Conservation (phyloP, 2,113 vertebrate genomes). For the Saimiri boliviensis region DNA sequence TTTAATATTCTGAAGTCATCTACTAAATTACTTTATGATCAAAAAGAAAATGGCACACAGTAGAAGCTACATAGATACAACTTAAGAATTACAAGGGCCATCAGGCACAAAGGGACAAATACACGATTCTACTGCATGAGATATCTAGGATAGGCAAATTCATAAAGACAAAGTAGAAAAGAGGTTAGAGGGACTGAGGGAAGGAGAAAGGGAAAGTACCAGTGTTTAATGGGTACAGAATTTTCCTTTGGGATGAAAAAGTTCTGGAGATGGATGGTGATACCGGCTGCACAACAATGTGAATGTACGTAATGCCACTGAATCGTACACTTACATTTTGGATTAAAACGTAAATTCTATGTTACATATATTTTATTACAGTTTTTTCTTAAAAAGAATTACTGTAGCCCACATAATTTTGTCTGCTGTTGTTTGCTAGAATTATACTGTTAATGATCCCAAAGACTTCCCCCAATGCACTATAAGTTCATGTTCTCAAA, state of each 20-base stretch:
- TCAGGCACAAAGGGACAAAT: background rate
- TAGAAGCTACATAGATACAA: slow-evolving; percentile 17
- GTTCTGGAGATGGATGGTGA: background rate
- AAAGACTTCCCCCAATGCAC: background rate
- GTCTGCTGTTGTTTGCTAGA: background rate
- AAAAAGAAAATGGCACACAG: slow-evolving; percentile 40
- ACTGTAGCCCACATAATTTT: background rate
- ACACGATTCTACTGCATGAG: background rate
- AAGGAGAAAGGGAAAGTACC: too few relatives aligned
- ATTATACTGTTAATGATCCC: background rate
- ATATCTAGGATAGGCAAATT: slow-evolving; percentile 15
- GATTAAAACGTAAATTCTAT: background rate
- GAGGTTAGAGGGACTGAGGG: background rate
- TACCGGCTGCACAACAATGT: background rate
- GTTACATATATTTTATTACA: background rate
- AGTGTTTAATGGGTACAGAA: background rate
- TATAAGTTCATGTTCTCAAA: slow-evolving; percentile 38
- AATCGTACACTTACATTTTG: background rate
- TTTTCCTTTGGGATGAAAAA: background rate
- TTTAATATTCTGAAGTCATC: slow-evolving; percentile 53
- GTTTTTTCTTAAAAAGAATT: background rate
- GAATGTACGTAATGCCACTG: background rate
- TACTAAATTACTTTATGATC: slow-evolving; percentile 56
- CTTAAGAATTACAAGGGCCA: background rate
- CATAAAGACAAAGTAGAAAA: background rate